Base-by-base conservation (phyloP, 2,888 invertebrate genomes). In the Erebia palarica region DNA sequence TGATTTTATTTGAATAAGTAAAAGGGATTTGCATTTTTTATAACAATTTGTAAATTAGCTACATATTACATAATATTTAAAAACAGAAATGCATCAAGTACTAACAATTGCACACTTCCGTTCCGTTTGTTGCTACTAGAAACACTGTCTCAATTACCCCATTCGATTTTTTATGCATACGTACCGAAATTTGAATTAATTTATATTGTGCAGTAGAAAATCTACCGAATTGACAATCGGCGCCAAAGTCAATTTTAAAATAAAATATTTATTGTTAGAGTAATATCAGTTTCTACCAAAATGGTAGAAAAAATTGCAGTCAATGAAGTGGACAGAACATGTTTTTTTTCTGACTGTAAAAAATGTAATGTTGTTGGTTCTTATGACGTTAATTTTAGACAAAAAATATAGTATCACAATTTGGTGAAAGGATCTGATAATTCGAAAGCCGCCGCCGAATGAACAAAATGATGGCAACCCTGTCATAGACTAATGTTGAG, bases 381-480 rank as follows among this genome's bases (percentile, higher is more conserved):
- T 3, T 11, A 36, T 13, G 16, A 59, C 18, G 44, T 4, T 61
- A 18, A 47, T 21, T 49, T 61, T 61, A 7, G 5, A 44, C 44
- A 61, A 18, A 3, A 61, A 61, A 14, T 21, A 60, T 36, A 5
- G 70, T 68, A 72, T 70, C 72, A 74, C 72, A 61, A 60, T 63
- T 21, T 44, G 18, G 18, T 59, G 63, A 74, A 64, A 61, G 61
- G 65, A 77, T 79, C 78, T 53, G 55, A 69, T 70, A 64, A 69
- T 80, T 81, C 79, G 81, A 81, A 81, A 85, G 83, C 80, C 79
- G 83, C 80, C 79, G 79, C 81, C 82, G 82, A 84, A 82, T 80
- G 75, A 82, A 84, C 84, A 81, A 84, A 83, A 80, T 80, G 81
- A 83, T 83, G 82, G 81, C 68, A 71, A 71, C 64, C 79, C 81